Evolutionary conservation across 2,113 vertebrate genomes (phyloP).

Genomic region (Podilymbus podiceps): DNA sequence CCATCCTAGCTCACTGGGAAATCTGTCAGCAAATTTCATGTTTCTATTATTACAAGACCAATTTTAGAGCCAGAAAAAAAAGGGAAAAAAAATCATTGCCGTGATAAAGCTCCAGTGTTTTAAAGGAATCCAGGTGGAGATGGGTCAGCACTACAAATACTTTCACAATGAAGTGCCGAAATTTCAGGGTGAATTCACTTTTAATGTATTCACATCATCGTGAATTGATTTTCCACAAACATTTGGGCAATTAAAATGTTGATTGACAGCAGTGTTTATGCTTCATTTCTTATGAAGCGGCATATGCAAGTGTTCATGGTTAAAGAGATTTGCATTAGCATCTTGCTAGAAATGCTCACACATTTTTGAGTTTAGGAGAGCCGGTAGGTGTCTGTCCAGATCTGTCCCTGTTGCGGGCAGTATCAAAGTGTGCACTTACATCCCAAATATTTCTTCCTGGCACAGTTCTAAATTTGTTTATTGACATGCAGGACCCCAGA

Average conservation of each 20-base stretch:
- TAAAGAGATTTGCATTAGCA: not conserved
- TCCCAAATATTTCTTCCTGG: not conserved
- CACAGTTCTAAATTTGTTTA: not conserved
- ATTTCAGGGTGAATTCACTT: not conserved
- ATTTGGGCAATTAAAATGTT: not conserved
- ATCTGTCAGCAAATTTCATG: constrained; percentile 48
- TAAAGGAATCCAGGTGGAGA: not conserved
- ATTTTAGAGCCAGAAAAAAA: not conserved
- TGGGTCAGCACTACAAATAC: not conserved
- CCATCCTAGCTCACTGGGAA: constrained; percentile 5
- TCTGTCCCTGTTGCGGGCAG: not conserved
- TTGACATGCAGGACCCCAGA: not conserved
- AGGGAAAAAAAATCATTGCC: not conserved
- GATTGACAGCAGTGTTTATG: constrained; percentile 20
- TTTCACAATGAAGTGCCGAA: not conserved
- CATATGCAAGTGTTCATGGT: not conserved
- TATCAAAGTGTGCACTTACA: not conserved
- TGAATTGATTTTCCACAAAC: not conserved
- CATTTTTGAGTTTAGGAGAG: not conserved
- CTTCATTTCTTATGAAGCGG: not conserved
- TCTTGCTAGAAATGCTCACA: not conserved
- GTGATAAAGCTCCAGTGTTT: not conserved
- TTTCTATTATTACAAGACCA: constrained; percentile 46
- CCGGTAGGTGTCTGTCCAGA: not conserved
- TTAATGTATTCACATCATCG: not conserved